Conservation (phyloP, 2,888 invertebrate species). For the Heliothis peltigera region DNA sequence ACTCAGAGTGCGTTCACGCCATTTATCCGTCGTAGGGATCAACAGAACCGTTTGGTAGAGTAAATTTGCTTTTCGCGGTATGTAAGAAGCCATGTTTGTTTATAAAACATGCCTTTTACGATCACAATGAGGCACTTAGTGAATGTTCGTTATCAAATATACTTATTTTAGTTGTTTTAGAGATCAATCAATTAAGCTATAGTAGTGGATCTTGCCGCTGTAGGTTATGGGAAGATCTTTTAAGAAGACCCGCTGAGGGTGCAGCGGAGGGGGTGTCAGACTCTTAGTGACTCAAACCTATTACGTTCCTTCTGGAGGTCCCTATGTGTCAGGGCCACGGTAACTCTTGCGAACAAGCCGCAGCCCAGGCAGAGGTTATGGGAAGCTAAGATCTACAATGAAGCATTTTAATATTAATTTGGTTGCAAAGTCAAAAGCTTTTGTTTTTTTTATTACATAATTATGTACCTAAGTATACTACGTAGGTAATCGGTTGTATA, state of each 20-base stretch:
- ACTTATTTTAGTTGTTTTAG: constrained; percentile 9
- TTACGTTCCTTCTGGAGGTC: too few species aligned
- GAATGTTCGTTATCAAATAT: constrained; percentile 24
- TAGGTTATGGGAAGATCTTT: constrained; percentile 17
- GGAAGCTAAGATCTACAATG: too few species aligned
- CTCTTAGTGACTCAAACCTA: too few species aligned
- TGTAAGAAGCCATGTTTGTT: constrained; percentile 34
- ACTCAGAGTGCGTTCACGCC: constrained; percentile 18
- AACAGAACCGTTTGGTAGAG: constrained; percentile 28
- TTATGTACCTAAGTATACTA: too few species aligned
- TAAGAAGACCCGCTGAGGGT: not conserved
- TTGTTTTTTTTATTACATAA: too few species aligned
- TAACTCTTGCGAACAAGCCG: too few species aligned
- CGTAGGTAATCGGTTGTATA: too few species aligned
- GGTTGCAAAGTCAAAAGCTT: too few species aligned
- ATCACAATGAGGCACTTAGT: constrained; percentile 34
- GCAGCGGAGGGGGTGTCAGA: too few species aligned
- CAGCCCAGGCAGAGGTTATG: too few species aligned
- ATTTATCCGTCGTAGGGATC: constrained; percentile 20
- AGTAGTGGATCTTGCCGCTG: not conserved
- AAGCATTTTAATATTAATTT: too few species aligned
- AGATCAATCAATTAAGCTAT: constrained; percentile 5
- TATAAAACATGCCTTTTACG: constrained; percentile 18
- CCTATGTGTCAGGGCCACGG: too few species aligned
- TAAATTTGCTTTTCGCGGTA: constrained; percentile 31